A percentile compares a stretch with the other conserved stretches of the same genome.
These are phyloP conservation scores for Channa striata DNA, from an alignment of 2,797 vertebrate species.

Conservation along the genomic window DNA sequence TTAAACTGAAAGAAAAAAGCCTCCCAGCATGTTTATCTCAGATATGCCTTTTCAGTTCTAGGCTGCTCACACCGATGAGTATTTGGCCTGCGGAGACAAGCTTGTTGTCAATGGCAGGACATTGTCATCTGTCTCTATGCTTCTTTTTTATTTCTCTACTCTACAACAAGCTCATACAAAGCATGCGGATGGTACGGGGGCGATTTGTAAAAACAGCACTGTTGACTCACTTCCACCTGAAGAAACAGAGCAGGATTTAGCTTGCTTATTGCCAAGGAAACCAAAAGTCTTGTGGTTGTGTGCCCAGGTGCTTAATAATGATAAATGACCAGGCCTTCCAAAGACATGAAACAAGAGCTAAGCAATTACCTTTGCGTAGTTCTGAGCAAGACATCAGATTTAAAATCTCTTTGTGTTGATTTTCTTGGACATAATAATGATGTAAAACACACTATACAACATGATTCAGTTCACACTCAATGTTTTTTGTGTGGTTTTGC, in stretches of 20 bases:
- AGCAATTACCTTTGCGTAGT: constrained; percentile 43
- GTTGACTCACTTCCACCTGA: constrained; percentile 83
- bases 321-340: constrained; percentile 55
- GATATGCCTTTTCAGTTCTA: constrained; percentile 23
- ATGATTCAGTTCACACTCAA: neutral
- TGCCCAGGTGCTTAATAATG: constrained; percentile 54
- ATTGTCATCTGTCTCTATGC: constrained; percentile 45
- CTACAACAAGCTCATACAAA: constrained; percentile 55
- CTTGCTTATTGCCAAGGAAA: constrained; percentile 82
- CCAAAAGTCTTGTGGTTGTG: constrained; percentile 60
- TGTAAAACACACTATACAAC: constrained; percentile 11
- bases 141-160: constrained; percentile 42
- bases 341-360: constrained; percentile 40
- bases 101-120: constrained; percentile 53
- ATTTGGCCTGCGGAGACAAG: constrained; percentile 45
- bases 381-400: constrained; percentile 17
- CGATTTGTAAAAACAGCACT: constrained; percentile 72
- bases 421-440: neutral
- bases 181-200: constrained; percentile 69
- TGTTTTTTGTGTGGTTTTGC: neutral
- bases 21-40: constrained; percentile 29
- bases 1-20: constrained; percentile 23
- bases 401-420: constrained; percentile 14
- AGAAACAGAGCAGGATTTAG: constrained; percentile 76
- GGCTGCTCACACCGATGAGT: constrained; percentile 28